Evolutionary conservation across 2,113 vertebrate species (phyloP).

Genomic region (Erythrocercus mccallii): DNA sequence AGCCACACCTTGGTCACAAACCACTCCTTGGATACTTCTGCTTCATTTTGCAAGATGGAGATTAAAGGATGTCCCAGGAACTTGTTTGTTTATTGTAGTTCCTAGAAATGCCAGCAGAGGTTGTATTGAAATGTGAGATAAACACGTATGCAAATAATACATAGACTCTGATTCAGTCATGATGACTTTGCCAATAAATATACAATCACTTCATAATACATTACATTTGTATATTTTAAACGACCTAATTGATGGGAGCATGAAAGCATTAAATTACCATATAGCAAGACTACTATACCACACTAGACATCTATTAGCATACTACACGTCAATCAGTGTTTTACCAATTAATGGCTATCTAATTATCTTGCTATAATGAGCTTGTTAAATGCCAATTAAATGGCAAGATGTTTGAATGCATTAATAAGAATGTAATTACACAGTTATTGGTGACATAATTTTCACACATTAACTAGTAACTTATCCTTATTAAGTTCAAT

Average conservation of each 20-base stretch:
- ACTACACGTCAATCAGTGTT: slow-evolving; percentile 71
- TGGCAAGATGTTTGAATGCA: slow-evolving; percentile 71
- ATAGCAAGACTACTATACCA: slow-evolving; percentile 54
- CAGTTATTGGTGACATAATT: slow-evolving; percentile 73
- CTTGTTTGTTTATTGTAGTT: neutral
- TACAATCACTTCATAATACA: slow-evolving; percentile 49
- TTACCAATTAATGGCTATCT: slow-evolving; percentile 77
- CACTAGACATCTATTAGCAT: slow-evolving; percentile 64
- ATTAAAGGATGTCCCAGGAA: neutral
- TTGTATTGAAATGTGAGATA: slow-evolving; percentile 31
- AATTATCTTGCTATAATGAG: slow-evolving; percentile 74
- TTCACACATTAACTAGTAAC: slow-evolving; percentile 70
- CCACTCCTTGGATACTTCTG: neutral
- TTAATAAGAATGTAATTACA: slow-evolving; percentile 78
- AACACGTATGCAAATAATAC: neutral
- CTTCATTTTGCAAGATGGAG: rapidly evolving
- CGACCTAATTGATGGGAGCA: slow-evolving; percentile 50
- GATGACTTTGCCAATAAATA: slow-evolving; percentile 56
- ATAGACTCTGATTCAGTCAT: slow-evolving; percentile 12
- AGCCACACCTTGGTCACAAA: neutral
- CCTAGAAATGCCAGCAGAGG: slow-evolving; percentile 34
- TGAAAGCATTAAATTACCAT: slow-evolving; percentile 69
- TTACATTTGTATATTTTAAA: slow-evolving; percentile 65
- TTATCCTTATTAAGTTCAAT: slow-evolving; percentile 66
- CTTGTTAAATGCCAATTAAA: slow-evolving; percentile 77